These are phyloP conservation scores for Orientallactaga sibirica DNA, from an alignment of 2,797 vertebrate species.

Conservation along the genomic window DNA sequence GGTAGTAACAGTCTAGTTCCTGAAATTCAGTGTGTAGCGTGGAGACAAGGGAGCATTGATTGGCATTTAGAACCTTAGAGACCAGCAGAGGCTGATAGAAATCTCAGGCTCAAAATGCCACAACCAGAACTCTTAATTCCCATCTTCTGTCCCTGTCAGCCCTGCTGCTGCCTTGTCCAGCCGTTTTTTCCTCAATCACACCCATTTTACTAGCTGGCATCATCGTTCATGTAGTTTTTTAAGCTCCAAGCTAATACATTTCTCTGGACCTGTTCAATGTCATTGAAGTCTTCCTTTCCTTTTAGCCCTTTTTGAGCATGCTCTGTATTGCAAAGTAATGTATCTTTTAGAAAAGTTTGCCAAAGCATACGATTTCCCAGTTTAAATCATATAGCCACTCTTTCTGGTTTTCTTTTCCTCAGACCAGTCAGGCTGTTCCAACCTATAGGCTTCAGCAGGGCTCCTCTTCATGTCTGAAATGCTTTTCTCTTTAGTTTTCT, in stretches of 20 bases:
- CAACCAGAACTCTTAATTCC: not conserved
- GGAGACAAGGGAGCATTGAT: not conserved
- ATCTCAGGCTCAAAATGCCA: not conserved
- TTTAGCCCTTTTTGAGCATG: not conserved
- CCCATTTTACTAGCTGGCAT: not conserved
- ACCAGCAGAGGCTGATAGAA: not conserved
- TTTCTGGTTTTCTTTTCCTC: not conserved
- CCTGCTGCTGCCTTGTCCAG: not conserved
- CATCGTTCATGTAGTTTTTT: not conserved
- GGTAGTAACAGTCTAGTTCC: not conserved
- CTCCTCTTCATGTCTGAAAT: not conserved
- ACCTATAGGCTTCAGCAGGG: not conserved
- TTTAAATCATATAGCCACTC: not conserved
- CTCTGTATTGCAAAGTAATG: not conserved
- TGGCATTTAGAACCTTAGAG: not conserved
- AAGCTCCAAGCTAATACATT: not conserved
- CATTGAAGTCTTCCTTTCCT: not conserved
- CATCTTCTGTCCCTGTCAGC: not conserved
- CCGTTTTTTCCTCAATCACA: not conserved
- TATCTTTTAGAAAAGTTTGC: not conserved
- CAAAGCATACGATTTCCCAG: not conserved
- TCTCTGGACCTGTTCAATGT: not conserved
- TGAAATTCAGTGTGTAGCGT: not conserved
- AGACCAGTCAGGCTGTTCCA: not conserved
- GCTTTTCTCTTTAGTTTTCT: not conserved